phyloP scores from a whole-genome alignment of 2,888 invertebrate species.

The Netelia inedita region DNA sequence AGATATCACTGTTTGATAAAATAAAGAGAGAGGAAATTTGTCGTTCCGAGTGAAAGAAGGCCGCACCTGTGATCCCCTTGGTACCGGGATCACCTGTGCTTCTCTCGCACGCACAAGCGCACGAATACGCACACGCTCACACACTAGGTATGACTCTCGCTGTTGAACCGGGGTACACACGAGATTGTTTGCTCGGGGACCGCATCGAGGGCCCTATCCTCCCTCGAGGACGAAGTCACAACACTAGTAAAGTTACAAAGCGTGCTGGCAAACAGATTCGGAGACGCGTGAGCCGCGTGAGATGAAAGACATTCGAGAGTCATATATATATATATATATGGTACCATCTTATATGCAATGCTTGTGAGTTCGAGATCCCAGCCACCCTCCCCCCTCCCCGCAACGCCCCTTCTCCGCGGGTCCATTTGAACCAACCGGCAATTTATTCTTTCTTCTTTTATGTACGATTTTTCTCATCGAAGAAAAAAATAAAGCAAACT shows the following conservation, averaged over 20 bases:
- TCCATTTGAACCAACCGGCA: conserved; percentile 17
- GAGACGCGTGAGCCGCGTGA: conserved; percentile 72
- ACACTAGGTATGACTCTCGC: conserved; percentile 64
- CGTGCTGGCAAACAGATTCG: conserved; percentile 80
- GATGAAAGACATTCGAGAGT: conserved; percentile 62
- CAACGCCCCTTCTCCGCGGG: background rate
- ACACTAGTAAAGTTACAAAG: conserved; percentile 83
- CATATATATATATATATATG: conserved; percentile 43
- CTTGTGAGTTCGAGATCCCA: conserved; percentile 42
- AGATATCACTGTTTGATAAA: conserved; percentile 17
- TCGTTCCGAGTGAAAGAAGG: conserved; percentile 59
- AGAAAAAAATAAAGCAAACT: conserved; percentile 29
- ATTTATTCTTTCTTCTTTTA: conserved; percentile 54
- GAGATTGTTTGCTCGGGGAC: conserved; percentile 79
- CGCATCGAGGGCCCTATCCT: conserved; percentile 77
- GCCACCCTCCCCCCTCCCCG: conserved; percentile 27
- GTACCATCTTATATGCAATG: background rate
- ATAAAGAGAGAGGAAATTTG: conserved; percentile 38
- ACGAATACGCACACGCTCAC: conserved; percentile 36
- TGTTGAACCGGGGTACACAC: conserved; percentile 80
- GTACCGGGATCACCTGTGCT: conserved; percentile 67
- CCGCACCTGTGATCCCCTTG: conserved; percentile 69
- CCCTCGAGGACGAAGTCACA: conserved; percentile 77
- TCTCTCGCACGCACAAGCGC: conserved; percentile 36
- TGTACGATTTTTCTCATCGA: conserved; percentile 38